Conservation (phyloP, 2,113 vertebrate species). For the Probosciger aterrimus region DNA sequence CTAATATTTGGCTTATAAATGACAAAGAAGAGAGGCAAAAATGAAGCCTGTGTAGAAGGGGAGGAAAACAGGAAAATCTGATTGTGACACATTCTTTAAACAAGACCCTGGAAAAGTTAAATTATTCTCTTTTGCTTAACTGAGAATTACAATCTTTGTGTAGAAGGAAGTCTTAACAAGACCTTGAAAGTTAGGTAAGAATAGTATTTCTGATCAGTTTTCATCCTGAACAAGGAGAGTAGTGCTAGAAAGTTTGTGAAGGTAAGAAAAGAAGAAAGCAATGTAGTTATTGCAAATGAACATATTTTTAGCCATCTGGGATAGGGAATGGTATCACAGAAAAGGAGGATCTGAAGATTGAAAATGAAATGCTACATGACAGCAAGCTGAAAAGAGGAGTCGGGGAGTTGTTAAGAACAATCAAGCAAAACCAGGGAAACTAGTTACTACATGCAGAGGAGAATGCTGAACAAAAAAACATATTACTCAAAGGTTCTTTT, state of each 20-base stretch:
- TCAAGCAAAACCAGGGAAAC: neutral
- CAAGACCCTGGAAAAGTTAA: neutral
- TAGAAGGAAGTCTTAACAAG: neutral
- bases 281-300: neutral
- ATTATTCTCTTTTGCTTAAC: neutral
- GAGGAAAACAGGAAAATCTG: neutral
- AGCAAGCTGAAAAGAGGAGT: neutral
- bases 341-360: neutral
- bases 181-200: neutral
- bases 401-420: neutral
- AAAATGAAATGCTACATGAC: neutral
- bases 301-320: conserved; percentile 1
- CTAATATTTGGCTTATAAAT: conserved; percentile 11
- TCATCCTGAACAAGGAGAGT: neutral
- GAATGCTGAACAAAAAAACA: neutral
- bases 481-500: neutral
- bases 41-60: neutral
- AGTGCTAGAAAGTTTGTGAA: neutral
- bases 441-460: neutral
- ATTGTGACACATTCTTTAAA: neutral
- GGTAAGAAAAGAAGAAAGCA: neutral
- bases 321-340: neutral
- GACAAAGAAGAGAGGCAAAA: neutral
- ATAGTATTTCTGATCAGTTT: neutral
- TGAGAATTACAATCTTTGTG: neutral